phyloP scores from a whole-genome alignment of 2,888 invertebrate species.

The Torymus auratus region DNA sequence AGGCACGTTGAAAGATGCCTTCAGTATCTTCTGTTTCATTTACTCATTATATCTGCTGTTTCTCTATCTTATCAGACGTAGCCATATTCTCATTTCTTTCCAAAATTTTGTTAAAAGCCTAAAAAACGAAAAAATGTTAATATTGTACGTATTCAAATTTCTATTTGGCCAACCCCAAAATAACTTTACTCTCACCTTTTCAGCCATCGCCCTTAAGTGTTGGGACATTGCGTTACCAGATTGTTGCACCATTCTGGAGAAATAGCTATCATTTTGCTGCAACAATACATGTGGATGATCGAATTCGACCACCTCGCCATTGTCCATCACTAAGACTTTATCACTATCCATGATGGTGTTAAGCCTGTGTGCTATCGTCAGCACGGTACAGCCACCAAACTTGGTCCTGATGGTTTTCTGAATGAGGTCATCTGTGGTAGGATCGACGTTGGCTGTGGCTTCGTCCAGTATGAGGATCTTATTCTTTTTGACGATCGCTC shows the following conservation, averaged over 20 bases:
- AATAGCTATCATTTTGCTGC: constrained; percentile 64
- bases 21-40: no score
- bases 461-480: constrained; percentile 92
- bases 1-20: no score
- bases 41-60: no score
- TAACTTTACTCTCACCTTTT: background rate
- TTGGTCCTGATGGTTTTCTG: constrained; percentile 89
- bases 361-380: constrained; percentile 93
- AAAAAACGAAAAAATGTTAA: no score
- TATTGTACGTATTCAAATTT: no score
- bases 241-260: constrained; percentile 30
- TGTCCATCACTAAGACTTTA: constrained; percentile 90
- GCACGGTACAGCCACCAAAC: constrained; percentile 89
- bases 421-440: constrained; percentile 87
- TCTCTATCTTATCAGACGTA: no score
- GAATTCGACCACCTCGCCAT: constrained; percentile 85
- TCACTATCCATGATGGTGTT: constrained; percentile 96
- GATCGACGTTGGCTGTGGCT: constrained; percentile 94
- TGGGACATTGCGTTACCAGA: constrained; percentile 16
- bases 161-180: no score
- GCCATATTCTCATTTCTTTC: no score
- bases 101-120: no score
- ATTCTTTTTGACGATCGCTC: constrained; percentile 88
- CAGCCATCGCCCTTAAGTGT: background rate
- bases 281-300: constrained; percentile 84